Base-by-base conservation (phyloP, 2,888 invertebrate genomes). In the Euplexia lucipara region DNA sequence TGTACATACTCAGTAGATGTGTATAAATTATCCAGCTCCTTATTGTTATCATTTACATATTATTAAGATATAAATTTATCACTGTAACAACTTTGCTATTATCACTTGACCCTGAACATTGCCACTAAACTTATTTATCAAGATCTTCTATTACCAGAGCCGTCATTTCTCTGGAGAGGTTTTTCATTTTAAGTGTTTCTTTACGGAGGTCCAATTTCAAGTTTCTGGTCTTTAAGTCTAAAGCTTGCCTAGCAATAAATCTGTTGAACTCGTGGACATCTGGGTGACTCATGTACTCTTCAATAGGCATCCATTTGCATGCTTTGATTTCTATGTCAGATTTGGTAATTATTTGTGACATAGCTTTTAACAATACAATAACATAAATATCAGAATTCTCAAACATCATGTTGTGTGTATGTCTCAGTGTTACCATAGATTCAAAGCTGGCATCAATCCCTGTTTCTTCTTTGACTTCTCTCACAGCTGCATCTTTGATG, bases 381-480 rank as follows among this genome's bases (percentile, higher is more conserved):
- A 97, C 95, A 90, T 99, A 99, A 61, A 99, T 96, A 89, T 99
- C 99, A 0, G 98, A 98, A 90, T 98, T 98, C 0, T 96, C 97
- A 90, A 97, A 98, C 87, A 96, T 96, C 60, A 96, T 96, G 35
- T 96, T 94, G 87, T 98, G 98, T 20, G 96, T 96, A 86, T 99
- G 99, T 71, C 98, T 96, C 51, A 98, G 95, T 48, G 97, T 96
- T 1, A 99, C 90, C 67, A 99, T 92, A 18, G 97, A 97, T 63
- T 97, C 96, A 90, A 98, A 99, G 82, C 96, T 95, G 0, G 98
- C 96, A 76, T 96, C 92, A 59, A 99, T 96, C 52, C 98, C 98
- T 0, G 99, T 99, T 94, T 99, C 99, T 94, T 99, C 99, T 58
- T 96, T 94, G 0, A 99, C 98, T 94, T 99, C 99, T 75, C 99